These are phyloP conservation scores for Troglohyphantes excavatus DNA, from an alignment of 2,888 invertebrate species.

Conservation along the genomic window DNA sequence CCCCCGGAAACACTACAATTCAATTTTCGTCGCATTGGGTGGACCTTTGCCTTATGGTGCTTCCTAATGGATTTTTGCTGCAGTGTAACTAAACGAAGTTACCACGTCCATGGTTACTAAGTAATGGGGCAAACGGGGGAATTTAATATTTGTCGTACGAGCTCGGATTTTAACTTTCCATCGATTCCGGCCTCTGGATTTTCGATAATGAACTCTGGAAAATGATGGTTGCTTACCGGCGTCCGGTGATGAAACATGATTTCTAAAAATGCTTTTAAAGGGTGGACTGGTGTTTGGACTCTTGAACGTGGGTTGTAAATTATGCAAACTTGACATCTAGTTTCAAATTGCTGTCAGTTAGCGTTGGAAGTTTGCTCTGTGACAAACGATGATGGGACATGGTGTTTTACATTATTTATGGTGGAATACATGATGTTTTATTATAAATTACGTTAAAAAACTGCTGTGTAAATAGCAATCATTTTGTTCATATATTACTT, in stretches of 20 bases:
- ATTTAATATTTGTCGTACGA: slow-evolving; percentile 30
- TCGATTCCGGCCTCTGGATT: neutral
- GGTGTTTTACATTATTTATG: too few species aligned
- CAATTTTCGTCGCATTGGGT: neutral
- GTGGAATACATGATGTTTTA: too few species aligned
- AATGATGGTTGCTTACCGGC: neutral
- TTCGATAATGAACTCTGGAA: neutral
- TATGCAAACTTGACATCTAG: too few species aligned
- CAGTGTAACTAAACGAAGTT: slow-evolving; percentile 33
- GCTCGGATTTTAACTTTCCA: neutral
- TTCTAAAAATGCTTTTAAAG: neutral
- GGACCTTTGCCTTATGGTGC: neutral
- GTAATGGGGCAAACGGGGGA: slow-evolving; percentile 25
- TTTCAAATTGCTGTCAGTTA: too few species aligned
- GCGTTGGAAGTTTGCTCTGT: too few species aligned
- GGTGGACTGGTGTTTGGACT: neutral
- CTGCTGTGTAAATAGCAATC: too few species aligned
- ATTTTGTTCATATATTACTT: too few species aligned
- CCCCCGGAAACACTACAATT: neutral
- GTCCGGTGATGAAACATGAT: neutral
- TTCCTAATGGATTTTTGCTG: slow-evolving; percentile 35
- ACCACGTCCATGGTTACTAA: neutral
- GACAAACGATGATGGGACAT: too few species aligned
- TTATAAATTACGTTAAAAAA: too few species aligned
- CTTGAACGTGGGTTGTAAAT: too few species aligned